Percentiles rank a stretch among this genome's conserved stretches.
phyloP scores from a whole-genome alignment of 2,797 vertebrate genomes.

The Acanthurus tractus region DNA sequence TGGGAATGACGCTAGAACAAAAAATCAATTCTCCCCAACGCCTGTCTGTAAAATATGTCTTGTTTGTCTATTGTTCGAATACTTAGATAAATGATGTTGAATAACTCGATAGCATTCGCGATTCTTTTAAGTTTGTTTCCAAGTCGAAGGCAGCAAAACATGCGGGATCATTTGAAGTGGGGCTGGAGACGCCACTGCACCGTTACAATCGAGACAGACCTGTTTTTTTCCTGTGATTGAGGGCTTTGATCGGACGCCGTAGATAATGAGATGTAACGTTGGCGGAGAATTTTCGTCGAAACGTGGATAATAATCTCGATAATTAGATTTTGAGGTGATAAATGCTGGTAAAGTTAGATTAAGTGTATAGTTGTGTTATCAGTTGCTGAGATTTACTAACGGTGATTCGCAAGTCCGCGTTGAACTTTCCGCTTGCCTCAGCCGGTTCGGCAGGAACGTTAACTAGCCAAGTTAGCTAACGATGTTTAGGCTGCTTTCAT shows the following conservation, averaged over 20 bases:
- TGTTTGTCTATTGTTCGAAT: neutral
- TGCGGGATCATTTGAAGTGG: conserved; percentile 75
- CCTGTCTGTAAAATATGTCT: conserved; percentile 30
- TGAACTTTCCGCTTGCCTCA: conserved; percentile 79
- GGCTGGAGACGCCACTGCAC: conserved; percentile 77
- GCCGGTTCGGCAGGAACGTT: conserved; percentile 57
- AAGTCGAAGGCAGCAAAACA: conserved; percentile 76
- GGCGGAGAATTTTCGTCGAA: neutral
- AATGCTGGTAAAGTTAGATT: neutral
- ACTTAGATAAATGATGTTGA: neutral
- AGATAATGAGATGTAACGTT: conserved; percentile 48
- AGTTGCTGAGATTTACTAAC: conserved; percentile 67
- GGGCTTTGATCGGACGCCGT: conserved; percentile 70
- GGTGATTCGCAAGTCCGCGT: conserved; percentile 65
- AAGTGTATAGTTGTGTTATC: conserved; percentile 20
- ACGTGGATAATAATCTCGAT: neutral
- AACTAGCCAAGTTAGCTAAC: conserved; percentile 80
- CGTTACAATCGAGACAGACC: conserved; percentile 79
- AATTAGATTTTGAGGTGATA: neutral
- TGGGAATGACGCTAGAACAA: conserved; percentile 82
- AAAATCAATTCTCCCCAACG: conserved; percentile 67
- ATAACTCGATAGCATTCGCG: conserved; percentile 44
- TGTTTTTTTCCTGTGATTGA: conserved; percentile 65
- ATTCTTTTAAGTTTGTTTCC: conserved; percentile 73
- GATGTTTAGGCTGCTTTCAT: conserved; percentile 58